Evolutionary conservation across 2,888 invertebrate genomes (phyloP).

Genomic region (Elegia similella): DNA sequence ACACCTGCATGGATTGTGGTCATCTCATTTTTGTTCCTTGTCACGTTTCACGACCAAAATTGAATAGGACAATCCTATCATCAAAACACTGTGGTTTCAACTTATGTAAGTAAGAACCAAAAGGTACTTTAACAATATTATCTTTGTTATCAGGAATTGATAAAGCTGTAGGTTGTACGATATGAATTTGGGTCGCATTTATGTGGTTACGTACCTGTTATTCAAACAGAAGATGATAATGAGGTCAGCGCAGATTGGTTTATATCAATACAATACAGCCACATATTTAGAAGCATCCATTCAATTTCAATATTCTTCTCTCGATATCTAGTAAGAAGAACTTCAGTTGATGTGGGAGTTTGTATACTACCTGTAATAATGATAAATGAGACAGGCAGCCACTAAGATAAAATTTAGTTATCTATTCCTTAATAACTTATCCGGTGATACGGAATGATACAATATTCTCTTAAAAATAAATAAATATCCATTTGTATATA

Average conservation of each 20-base stretch:
- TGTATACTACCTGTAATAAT: neutral
- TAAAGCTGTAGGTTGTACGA: constrained; percentile 59
- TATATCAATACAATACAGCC: constrained; percentile 4
- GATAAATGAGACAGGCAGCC: neutral
- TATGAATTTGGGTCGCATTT: constrained; percentile 68
- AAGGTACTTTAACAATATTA: constrained; percentile 61
- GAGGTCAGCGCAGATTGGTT: neutral
- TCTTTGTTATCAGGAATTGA: constrained; percentile 72
- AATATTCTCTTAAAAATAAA: neutral
- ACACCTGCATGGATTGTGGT: constrained; percentile 47
- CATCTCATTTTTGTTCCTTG: constrained; percentile 32
- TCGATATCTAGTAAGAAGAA: neutral
- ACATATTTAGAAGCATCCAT: neutral
- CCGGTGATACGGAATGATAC: neutral
- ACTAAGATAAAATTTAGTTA: neutral
- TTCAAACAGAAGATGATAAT: constrained; percentile 25
- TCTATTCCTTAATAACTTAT: neutral
- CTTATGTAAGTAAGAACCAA: constrained; percentile 18
- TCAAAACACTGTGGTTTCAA: constrained; percentile 25
- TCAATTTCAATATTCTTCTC: neutral
- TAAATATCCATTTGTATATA: neutral
- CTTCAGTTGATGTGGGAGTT: neutral
- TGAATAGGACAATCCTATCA: constrained; percentile 20
- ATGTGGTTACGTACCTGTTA: constrained; percentile 43
- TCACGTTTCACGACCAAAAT: constrained; percentile 44